Base-by-base conservation (phyloP, 2,888 invertebrate species). In the Drosophila mercatorum region DNA sequence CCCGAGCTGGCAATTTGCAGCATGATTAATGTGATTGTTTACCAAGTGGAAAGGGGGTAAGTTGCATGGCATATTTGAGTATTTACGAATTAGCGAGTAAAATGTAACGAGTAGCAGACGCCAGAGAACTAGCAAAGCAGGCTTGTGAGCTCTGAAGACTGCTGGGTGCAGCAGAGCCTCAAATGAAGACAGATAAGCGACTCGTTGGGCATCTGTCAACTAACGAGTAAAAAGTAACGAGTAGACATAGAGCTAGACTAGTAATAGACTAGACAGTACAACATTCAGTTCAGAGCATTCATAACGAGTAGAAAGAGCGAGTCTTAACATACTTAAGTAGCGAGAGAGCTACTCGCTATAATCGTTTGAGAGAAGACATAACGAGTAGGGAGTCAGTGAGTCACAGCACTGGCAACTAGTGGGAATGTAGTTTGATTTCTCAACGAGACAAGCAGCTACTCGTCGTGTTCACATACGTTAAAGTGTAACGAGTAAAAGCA, bases 21-120 rank as follows among this genome's bases (percentile, higher is more conserved):
- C 63, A 61, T 78, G 77, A 77, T 64, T 77, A 73, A 77, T 77
- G 78, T 49, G 55, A 59, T 63, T 77, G 77, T 77, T 77, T 73
- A 70, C 74, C 58, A 51, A 10, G 74, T 60, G 28, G 67, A 38
- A 53, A 22, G 34, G 67, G 58, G 41, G 8, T 36, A 56, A 70
- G 47, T 51, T 28, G 40, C 53, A 53, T 51, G 47, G 58, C 43
- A 61, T 47, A 26, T 34, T 66, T 26, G 31, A 26, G 51, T 22
- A 44, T 10, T 49, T 22, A 3, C 28, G 10, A 41, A 49, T 26
- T n/a, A 51, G 22, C 40, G 53, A 51, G 51, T 36, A 0, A 2
- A 12, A 26, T 28, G 36, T 26, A 60, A 58, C 28, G 46, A 67
- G 34, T 36, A 31, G 22, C 12, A 31, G 38, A 43, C 38, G 17